A percentile compares a stretch with the other conserved stretches of the same genome.
phyloP scores from a whole-genome alignment of 2,797 vertebrate species.

The Chromis chromis region DNA sequence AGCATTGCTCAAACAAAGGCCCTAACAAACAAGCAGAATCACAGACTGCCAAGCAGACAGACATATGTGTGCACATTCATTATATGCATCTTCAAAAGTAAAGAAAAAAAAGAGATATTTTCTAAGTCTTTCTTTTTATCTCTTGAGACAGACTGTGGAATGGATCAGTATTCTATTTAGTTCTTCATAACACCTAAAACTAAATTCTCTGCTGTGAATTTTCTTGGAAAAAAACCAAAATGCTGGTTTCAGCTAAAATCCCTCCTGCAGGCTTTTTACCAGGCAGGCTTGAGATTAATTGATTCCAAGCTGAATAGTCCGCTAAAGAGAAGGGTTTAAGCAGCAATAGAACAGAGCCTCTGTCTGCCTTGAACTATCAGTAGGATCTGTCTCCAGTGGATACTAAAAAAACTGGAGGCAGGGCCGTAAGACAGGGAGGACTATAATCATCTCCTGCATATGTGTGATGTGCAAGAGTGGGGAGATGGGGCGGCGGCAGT shows the following conservation, averaged over 20 bases:
- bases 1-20: slow-evolving; percentile 65
- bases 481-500: slow-evolving; percentile 75
- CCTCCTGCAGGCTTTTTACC: slow-evolving; percentile 65
- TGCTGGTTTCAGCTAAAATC: slow-evolving; percentile 65
- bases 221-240: slow-evolving; percentile 57
- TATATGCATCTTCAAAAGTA: slow-evolving; percentile 63
- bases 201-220: slow-evolving; percentile 48
- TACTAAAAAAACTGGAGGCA: slow-evolving; percentile 77
- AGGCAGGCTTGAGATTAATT: slow-evolving; percentile 74
- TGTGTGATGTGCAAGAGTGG: slow-evolving; percentile 65
- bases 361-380: slow-evolving; percentile 76
- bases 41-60: slow-evolving; percentile 57
- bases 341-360: slow-evolving; percentile 63
- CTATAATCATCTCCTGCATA: slow-evolving; percentile 82
- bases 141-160: slow-evolving; percentile 48
- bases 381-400: slow-evolving; percentile 76
- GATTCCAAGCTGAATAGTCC: slow-evolving; percentile 74
- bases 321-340: slow-evolving; percentile 75
- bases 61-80: slow-evolving; percentile 64
- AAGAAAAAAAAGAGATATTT: slow-evolving; percentile 5
- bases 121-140: slow-evolving; percentile 43
- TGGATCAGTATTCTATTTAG: slow-evolving; percentile 69
- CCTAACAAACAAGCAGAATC: slow-evolving; percentile 64
- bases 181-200: slow-evolving; percentile 63
- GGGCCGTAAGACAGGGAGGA: slow-evolving; percentile 77